Evolutionary conservation across 64 coral and sea anemone genomes (phyloP), one percentile per base, ranked within the genome.

Genomic region (Platygyra sinensis): DNA sequence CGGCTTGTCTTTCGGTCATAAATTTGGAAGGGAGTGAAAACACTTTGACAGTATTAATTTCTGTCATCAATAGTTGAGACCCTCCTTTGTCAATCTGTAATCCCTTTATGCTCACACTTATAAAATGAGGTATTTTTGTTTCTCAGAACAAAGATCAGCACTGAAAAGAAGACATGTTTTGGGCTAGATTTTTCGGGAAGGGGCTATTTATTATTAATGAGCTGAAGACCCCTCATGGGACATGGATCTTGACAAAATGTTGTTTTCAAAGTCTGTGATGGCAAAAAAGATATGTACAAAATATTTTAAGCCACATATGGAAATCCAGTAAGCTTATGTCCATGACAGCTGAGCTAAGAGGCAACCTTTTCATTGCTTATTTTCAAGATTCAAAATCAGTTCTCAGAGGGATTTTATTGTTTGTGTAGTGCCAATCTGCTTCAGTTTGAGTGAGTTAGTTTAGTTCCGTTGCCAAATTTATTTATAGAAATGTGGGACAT

Each of bases 141-240:
- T 20, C 28, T 16, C 57, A 14, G 15, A 61, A 28, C 52, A 30
- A 27, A 80, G 76, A 57, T 57, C 51, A 55, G 3, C 22, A 59
- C 55, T 4, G 25, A 79, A 60, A 80, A 61, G 17, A 29, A 30
- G 25, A 52, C 20, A 16, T 30, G 15, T 60, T 30, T 80, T n/a
- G 52, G 30, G 24, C 22, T 15, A 28, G 60, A 83, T 65, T 42
- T 71, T 11, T 38, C n/a, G 69, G 81, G 81, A 85, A 85, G 81
- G 71, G 11, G 14, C 27, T 13, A 71, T 85, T 27, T 52, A 72
- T 85, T 85, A 85, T 85, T 85, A 8, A 85, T 17, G 24, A 71
- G 81, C 15, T 85, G 63, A 51, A 51, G 22, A 67, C 38, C 62
- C 36, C 39, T 85, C 0, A 11, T 8, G 10, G n/a, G 25, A 69